Evolutionary conservation across 64 coral and sea anemone genomes (phyloP), one percentile per base, ranked within the genome.

Genomic region (Montipora capricornis): DNA sequence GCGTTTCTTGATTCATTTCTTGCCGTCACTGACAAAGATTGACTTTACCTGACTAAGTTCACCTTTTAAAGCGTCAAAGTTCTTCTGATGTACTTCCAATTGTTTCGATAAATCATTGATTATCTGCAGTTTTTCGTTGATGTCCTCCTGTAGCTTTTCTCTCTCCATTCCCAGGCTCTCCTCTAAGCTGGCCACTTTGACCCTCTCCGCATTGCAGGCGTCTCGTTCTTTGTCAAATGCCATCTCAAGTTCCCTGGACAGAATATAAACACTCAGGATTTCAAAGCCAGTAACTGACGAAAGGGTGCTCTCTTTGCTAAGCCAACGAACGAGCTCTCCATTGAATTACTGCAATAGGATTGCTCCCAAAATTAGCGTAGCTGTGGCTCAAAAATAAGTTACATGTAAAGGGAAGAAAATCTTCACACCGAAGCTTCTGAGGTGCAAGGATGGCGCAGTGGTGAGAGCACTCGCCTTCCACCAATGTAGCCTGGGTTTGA

Each of bases 31-130:
- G 37, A 37, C 37, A 37, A 37, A 37, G 29, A 37, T 37, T 37
- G 29, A 37, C 29, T 37, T 76, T 70, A 99, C 98, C 89, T 99
- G 94, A 3, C 8, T 89, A 9, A 99, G 81, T 75, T 99, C 98
- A 75, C 76, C 58, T 87, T 99, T 99, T 12, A 99, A 82, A 61
- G 92, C 92, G 46, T 99, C 98, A 87, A 99, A 99, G 92, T 99
- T 96, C 62, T 92, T 94, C 80, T 99, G 95, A 15, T 99, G 98
- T 64, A 94, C 95, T 88, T 99, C 98, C 9, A 99, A 86, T 13
- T 99, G 94, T 60, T 96, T 96, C 15, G 98, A 94, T 49, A 99
- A 89, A 17, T 96, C 91, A 50, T 80, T 74, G 45, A 99, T 99
- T 17, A 96, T 74, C 47, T 94, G 80, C 76, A 92, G 98, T 61